phyloP scores from a whole-genome alignment of 2,113 vertebrate species.

The Bubo blakistoni region DNA sequence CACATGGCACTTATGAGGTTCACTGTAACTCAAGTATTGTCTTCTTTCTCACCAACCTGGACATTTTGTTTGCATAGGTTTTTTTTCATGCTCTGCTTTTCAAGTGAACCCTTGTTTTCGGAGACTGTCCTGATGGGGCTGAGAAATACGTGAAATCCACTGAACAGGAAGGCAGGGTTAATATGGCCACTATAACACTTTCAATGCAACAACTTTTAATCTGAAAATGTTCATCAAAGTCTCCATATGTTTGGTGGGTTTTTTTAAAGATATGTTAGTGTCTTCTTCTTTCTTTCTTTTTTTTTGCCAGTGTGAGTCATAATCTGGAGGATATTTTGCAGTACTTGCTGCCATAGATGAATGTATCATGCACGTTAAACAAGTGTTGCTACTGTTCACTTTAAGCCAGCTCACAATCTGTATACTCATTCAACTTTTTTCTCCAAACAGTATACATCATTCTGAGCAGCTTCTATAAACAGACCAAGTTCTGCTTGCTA shows the following conservation, averaged over 20 bases:
- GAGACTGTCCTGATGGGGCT: neutral
- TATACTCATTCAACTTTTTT: constrained; percentile 30
- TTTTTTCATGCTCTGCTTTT: neutral
- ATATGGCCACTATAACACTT: neutral
- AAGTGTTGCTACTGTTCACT: constrained; percentile 53
- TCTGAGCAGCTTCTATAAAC: constrained; percentile 41
- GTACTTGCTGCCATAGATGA: neutral
- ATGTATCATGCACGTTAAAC: constrained; percentile 1
- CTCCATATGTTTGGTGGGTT: neutral
- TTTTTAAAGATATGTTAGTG: neutral
- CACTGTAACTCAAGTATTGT: neutral
- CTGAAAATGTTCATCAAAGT: neutral
- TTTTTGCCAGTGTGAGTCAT: neutral
- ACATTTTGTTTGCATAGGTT: neutral
- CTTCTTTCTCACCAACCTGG: neutral
- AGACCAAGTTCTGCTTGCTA: constrained; percentile 9
- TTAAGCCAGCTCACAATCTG: constrained; percentile 30
- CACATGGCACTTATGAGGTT: neutral
- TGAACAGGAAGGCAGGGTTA: neutral
- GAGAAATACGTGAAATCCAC: neutral
- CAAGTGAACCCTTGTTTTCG: neutral
- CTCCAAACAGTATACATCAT: constrained; percentile 25
- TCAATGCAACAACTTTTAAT: neutral
- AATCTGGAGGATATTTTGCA: neutral
- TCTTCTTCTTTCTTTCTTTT: neutral